Evolutionary conservation across 1,140 invertebrate species (phyloP), one percentile per base, ranked within the genome.

Genomic region (Atopsyche davidsoni): DNA sequence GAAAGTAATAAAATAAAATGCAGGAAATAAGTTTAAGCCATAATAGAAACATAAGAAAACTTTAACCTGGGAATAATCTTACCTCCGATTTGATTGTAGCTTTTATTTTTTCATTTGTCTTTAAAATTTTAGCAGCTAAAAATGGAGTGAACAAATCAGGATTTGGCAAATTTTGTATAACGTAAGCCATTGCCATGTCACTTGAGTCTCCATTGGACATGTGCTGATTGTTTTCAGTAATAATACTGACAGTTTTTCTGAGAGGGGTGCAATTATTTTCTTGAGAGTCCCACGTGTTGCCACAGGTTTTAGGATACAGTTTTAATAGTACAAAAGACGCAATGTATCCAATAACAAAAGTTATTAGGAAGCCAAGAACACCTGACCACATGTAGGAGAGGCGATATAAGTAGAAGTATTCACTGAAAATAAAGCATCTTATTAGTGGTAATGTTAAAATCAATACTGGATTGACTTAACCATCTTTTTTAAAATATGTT

Each of bases 301-400:
- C 55, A 24, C 41, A 57, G 11, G n/a, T 25, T 17, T 22, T 23
- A 31, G 51, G 46, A n/a, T 48, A 55, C 17, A 51, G 46, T 45
- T 46, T 54, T 11, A 19, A 41, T 24, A 58, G 36, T 18, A 58
- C 45, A 6, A 19, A 45, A 14, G 51, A 54, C 0, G 81, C 61
- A 1, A 85, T n/a, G 23, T 79, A 66, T n/a, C 86, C 86, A 42
- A 87, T 56, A 0, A 84, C 22, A 2, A 87, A 60, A 2, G 87
- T 81, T 0, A 81, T 60, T 0, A 77, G 2, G 51, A 86, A 81
- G 40, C 85, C 88, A 36, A 89, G 67, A 0, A 83, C 77, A 3
- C 81, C 76, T n/a, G 86, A 87, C 85, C 91, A 96, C 76, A 93
- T 79, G 62, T 95, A 96, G 0, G 91, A 94, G 10, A 96, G 72